phyloP scores from a whole-genome alignment of 2,113 vertebrate species.

The Empidonax traillii region DNA sequence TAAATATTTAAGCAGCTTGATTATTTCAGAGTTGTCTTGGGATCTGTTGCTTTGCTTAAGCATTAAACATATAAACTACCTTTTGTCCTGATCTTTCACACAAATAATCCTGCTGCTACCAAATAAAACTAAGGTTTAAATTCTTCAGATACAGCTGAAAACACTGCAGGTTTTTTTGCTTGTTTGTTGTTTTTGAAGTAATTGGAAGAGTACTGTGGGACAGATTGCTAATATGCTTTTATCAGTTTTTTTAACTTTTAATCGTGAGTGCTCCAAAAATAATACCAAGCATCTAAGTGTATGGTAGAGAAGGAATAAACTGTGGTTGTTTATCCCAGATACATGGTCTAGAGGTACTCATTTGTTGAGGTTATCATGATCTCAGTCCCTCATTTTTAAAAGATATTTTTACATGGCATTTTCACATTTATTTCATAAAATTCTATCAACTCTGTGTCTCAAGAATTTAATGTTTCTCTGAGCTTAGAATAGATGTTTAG shows the following conservation, averaged over 20 bases:
- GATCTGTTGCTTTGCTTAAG: background rate
- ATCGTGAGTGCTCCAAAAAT: background rate
- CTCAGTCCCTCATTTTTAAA: background rate
- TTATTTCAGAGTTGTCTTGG: background rate
- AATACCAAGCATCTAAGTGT: background rate
- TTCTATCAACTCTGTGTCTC: background rate
- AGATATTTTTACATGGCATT: background rate
- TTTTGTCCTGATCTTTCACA: background rate
- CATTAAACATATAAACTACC: background rate
- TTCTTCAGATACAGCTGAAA: background rate
- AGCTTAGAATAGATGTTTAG: background rate
- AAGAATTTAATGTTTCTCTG: background rate
- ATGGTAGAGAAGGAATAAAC: background rate
- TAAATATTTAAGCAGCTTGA: background rate
- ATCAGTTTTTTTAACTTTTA: background rate
- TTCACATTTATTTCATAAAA: background rate
- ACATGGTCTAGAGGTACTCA: background rate
- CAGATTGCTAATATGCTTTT: background rate
- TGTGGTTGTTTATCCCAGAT: background rate
- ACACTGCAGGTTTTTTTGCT: background rate
- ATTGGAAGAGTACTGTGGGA: background rate
- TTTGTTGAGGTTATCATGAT: background rate
- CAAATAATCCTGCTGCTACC: background rate
- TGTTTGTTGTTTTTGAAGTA: background rate
- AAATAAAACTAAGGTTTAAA: background rate